Base-by-base conservation (phyloP, 2,888 invertebrate genomes). In the Apamea crenata region DNA sequence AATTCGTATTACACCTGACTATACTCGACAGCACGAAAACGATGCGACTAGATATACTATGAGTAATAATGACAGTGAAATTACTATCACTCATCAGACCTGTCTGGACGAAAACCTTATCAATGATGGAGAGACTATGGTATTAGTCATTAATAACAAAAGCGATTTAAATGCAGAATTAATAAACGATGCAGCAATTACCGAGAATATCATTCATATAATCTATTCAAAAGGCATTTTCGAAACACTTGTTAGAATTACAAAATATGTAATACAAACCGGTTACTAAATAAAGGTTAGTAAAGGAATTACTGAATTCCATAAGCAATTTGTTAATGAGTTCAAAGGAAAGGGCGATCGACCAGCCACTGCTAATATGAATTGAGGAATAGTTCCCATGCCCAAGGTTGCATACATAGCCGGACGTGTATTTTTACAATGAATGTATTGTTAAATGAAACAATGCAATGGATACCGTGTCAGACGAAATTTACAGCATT, bases 361-460 rank as follows among this genome's bases (percentile, higher is more conserved):
- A 50, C 69, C 56, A 56, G 40, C 65, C 66, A 77, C 36, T 47
- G 53, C 65, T 56, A 75, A 56, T 66, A 73, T 78, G 66, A 44
- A 71, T 80, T 80, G 74, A 76, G 80, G 76, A 82, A 83, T 44
- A 68, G 71, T 86, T 87, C 87, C 81, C 88, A 87, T 71, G 74
- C 76, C 78, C 90, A 92, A 91, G 91, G 91, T 86, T 89, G 78
- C 75, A 82, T 86, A 83, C 83, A 89, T 83, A 84, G 87, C 89
- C 91, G 91, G 91, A 91, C 90, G 89, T 87, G 81, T 81, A 73
- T 80, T 81, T 82, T 76, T 89, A 94, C 93, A 94, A 93, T 92
- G 88, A 79, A 47, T 84, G 89, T 89, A 94, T 94, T 94, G 94
- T 94, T 93, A 70, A 83, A 77, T 81, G 81, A 90, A 91, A 94